Evolutionary conservation across 2,113 vertebrate genomes (phyloP), one percentile per base, ranked within the genome.

Genomic region (Naja naja): DNA sequence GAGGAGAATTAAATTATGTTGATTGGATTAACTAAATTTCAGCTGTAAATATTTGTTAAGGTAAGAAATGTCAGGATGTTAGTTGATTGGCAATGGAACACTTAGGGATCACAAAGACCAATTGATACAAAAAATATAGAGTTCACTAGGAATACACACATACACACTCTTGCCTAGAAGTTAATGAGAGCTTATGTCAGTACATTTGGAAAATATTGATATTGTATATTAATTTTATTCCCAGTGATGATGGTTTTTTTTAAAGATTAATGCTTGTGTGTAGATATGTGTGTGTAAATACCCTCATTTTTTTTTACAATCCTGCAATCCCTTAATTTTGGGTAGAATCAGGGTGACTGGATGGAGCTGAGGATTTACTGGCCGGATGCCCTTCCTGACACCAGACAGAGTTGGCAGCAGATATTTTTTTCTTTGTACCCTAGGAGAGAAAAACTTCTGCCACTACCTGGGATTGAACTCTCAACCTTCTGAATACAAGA

Each of bases 21-120:
- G 14, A 18, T 0, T 1, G 22, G 10, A 56, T 23, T 55, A 27
- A 23, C 43, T 2, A 12, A 27, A 52, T 0, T 34, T 81, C 20
- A 53, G 6, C n/a, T 0, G 0, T n/a, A 85, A n/a, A 49, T 0
- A 45, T 95, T 56, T 93, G 0, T 8, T 91, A 89, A 81, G 86
- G 52, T 54, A 8, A 88, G 30, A n/a, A 53, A 53, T 88, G 52
- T 88, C 87, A 54, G 3, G 52, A 22, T 20, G 34, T 52, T 87
- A 11, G 12, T n/a, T 52, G 87, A 54, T 20, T 88, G 16, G 7
- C 25, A 18, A 34, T 91, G 54, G 55, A 91, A 93, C 6, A 30
- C 52, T 91, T 91, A 2, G 8, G 45, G 9, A 23, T 10, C 23
- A 86, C 25, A 1, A 86, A 45, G 85, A 34, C 14, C 64, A 74